Evolutionary conservation across 1,140 invertebrate genomes (phyloP).

Genomic region (Bicyclus anynana): DNA sequence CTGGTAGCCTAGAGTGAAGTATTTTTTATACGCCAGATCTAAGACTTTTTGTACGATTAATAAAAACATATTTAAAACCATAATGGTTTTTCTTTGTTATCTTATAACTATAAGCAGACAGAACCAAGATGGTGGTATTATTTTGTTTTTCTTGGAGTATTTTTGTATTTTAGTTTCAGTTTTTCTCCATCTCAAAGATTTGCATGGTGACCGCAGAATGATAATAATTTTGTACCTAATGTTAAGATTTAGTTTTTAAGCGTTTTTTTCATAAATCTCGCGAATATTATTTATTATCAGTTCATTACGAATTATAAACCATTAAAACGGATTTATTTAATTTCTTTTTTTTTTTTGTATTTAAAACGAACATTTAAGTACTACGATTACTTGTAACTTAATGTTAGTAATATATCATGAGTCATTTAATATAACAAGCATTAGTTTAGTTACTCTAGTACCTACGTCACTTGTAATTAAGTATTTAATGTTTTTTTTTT

Average conservation of each 20-base stretch:
- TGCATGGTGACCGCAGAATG: constrained; percentile 62
- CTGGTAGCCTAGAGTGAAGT: constrained; percentile 45
- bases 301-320: constrained; percentile 73
- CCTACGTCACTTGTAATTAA: constrained; percentile 70
- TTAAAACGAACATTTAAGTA: constrained; percentile 67
- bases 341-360: constrained; percentile 74
- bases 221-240: constrained; percentile 76
- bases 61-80: constrained; percentile 40
- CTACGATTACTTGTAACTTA: constrained; percentile 63
- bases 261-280: constrained; percentile 70
- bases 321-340: constrained; percentile 74
- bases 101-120: constrained; percentile 38
- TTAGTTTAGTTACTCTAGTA: constrained; percentile 70
- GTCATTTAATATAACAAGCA: constrained; percentile 72
- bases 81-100: constrained; percentile 54
- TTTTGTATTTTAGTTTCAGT: constrained; percentile 54
- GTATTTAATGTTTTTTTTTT: constrained; percentile 72
- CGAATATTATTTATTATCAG: constrained; percentile 75
- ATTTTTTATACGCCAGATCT: constrained; percentile 49
- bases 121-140: constrained; percentile 48
- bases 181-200: constrained; percentile 53
- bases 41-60: constrained; percentile 41
- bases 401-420: constrained; percentile 67
- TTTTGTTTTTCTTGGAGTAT: constrained; percentile 38
- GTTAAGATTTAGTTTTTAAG: constrained; percentile 67